phyloP scores from a whole-genome alignment of 2,113 vertebrate species.

The Aldabrachelys gigantea region DNA sequence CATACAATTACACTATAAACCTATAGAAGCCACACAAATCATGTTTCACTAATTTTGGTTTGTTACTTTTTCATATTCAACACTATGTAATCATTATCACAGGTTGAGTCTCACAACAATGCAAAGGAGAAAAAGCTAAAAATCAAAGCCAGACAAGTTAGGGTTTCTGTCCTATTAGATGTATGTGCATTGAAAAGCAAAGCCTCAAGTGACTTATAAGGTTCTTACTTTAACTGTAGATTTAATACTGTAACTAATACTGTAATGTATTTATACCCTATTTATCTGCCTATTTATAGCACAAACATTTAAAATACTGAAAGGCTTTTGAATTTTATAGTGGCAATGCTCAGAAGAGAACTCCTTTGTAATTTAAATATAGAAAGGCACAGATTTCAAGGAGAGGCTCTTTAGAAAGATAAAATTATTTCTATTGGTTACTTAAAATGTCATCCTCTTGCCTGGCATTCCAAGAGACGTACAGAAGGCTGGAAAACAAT shows the following conservation, averaged over 20 bases:
- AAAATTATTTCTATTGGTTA: conserved; percentile 2
- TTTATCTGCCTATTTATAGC: neutral
- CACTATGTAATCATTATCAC: neutral
- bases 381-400: neutral
- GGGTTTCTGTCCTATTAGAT: neutral
- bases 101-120: neutral
- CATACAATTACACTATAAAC: conserved; percentile 15
- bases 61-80: neutral
- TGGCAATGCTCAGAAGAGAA: neutral
- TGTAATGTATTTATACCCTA: no score
- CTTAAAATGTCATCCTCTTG: neutral
- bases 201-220: neutral
- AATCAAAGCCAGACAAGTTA: neutral
- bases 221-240: neutral
- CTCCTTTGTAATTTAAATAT: neutral
- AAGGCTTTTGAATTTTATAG: neutral
- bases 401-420: neutral
- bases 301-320: neutral
- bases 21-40: neutral
- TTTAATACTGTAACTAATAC: neutral
- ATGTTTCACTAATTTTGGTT: neutral
- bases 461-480: neutral
- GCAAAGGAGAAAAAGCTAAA: neutral
- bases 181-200: neutral
- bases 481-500: neutral